Evolutionary conservation across 2,797 vertebrate species (phyloP), one percentile per base, ranked within the genome.

Genomic region (Prunella strophiata): DNA sequence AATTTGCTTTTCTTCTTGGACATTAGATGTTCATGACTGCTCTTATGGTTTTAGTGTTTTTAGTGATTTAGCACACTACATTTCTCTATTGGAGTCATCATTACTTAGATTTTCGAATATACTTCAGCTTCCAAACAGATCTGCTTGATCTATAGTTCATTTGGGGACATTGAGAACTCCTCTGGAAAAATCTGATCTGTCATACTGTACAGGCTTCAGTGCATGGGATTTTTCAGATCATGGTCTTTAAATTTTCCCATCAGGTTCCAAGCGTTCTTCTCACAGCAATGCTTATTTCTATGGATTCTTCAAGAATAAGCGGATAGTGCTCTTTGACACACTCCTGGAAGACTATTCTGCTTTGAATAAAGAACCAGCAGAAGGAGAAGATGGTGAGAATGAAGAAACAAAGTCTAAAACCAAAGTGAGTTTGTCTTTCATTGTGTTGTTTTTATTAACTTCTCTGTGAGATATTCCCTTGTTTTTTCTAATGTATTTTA

Each of bases 211-310:
- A 54, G 42, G 40, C 36, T 78, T 66, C 26, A 48, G 22, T 61
- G 52, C n/a, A 10, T 57, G 73, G 45, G 52, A 76, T 92, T 93
- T 59, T 68, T 81, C 87, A 92, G 93, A 81, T 90, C 61, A 43
- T 66, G 85, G 27, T 91, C 61, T 95, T 47, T 94, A 27, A 38
- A 32, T 91, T 89, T 97, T 92, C 89, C 54, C 45, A 88, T 55
- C 96, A 99, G 99, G 99, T 90, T 99, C 99, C 78, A 99, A 99
- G 94, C 98, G 99, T 90, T 99, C 99, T 8, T 99, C 99, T 40
- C 99, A 99, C 88, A 99, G 99, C 98, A 99, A 99, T 90, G 99
- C 99, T 7, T 99, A 99, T 97, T 99, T 99, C 97, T 99, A 99
- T 78, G 99, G 99, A 26, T 99, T 99, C 98, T 99, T 99, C 97